Evolutionary conservation across 2,797 vertebrate species (phyloP).

Genomic region (Pangasius djambal): DNA sequence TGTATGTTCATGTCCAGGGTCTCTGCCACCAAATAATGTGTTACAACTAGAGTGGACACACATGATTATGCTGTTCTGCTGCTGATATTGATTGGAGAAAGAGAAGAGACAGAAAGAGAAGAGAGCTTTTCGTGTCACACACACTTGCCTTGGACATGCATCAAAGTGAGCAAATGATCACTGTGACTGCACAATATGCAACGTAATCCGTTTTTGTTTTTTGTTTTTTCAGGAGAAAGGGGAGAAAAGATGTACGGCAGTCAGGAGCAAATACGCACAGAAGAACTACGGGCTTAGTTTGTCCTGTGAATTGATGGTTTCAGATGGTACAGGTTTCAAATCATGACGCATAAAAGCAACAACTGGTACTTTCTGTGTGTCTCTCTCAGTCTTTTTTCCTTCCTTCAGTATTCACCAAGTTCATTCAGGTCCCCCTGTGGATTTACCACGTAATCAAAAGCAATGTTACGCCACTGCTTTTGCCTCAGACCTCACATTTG

Average conservation of each 20-base stretch:
- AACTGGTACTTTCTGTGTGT: neutral
- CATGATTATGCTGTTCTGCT: slow-evolving; percentile 17
- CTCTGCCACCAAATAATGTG: neutral
- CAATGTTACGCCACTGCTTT: slow-evolving; percentile 3
- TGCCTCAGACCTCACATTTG: slow-evolving; percentile 19
- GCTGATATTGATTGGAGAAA: slow-evolving; percentile 27
- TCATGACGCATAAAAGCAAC: slow-evolving; percentile 28
- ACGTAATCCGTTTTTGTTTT: neutral
- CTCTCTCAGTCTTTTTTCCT: neutral
- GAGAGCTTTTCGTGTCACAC: slow-evolving; percentile 32
- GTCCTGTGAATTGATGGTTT: slow-evolving; percentile 16
- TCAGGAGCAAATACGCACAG: neutral
- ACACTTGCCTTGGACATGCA: slow-evolving; percentile 4
- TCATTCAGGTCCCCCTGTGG: slow-evolving; percentile 25
- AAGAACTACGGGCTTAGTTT: neutral
- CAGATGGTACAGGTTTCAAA: slow-evolving; percentile 18
- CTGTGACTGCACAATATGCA: neutral
- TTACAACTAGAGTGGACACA: slow-evolving; percentile 9
- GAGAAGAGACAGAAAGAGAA: slow-evolving; percentile 20
- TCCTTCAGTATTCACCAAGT: neutral
- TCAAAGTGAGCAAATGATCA: slow-evolving; percentile 21
- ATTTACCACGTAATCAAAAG: slow-evolving; percentile 37
- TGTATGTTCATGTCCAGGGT: neutral
- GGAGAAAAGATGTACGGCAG: neutral
- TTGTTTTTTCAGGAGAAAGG: neutral